Base-by-base conservation (phyloP, 2,113 vertebrate species). In the Scortum barcoo region DNA sequence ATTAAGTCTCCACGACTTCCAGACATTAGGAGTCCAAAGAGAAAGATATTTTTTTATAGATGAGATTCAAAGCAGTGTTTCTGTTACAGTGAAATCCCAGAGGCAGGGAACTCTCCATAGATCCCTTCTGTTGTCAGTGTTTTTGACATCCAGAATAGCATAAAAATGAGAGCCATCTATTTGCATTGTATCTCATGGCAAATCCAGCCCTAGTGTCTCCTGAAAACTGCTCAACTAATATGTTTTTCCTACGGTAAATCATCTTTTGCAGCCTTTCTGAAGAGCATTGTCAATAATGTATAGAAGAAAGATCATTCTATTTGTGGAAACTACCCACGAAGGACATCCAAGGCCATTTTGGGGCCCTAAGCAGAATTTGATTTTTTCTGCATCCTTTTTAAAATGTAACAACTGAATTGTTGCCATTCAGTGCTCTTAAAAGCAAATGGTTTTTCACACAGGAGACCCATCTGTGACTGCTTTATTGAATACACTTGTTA, bases 1-100 rank as follows among this genome's bases (percentile, higher is more conserved):
- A 83, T 69, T 44, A 71, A 76, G 70, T 82, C 68, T 40, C 42
- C 76, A 84, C n/a, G 63, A 76, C 61, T 30, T 17, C 7, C 6
- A 61, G 70, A 81, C 30, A 67, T 42, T 30, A 62, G 53, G 7
- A 56, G 26, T 72, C 61, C 50, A 80, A 51, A 74, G 73, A 67
- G 56, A 51, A 63, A 74, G 7, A 4, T 51, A 19, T 77, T 56
- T 19, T 42, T 63, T 76, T 57, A 57, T 57, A 19, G 28, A 63
- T 4, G 26, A 22, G 66, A 69, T 84, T 84, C 78, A 65, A 38
- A 40, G 62, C 42, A 65, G 24, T 60, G 11, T 76, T 62, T 82
- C 56, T 76, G 38, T 61, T 76, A 10, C 33, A 75, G 46, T 54
- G 50, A 28, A 58, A 53, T 28, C 61, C 44, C 61, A 81, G 71